Conservation (phyloP, 1,140 invertebrate species). For the Magallana ariakensis region DNA sequence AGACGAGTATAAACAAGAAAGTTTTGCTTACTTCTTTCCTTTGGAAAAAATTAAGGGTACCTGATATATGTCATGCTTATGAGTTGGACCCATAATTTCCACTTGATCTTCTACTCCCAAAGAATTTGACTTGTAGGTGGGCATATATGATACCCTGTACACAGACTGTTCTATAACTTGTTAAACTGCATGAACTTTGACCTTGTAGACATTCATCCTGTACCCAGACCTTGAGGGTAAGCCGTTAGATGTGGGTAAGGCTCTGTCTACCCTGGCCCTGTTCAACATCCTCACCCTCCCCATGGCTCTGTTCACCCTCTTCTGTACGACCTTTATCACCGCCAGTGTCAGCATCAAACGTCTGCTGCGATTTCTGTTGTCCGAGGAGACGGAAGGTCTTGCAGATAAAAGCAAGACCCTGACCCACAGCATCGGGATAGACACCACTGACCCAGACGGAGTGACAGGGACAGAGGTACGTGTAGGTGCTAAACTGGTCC, state of each 20-base stretch:
- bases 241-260: conserved; percentile 85
- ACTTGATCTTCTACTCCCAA: too few relatives aligned
- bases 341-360: conserved; percentile 83
- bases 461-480: not conserved
- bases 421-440: conserved; percentile 58
- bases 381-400: conserved; percentile 79
- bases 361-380: conserved; percentile 77
- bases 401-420: conserved; percentile 43
- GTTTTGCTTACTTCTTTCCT: too few relatives aligned
- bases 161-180: not conserved
- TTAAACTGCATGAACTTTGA: not conserved
- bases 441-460: conserved; percentile 54
- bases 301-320: conserved; percentile 97
- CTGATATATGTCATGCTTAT: too few relatives aligned
- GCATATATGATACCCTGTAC: too few relatives aligned
- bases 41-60: too few relatives aligned
- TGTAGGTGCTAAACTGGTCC: not conserved
- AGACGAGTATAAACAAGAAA: too few relatives aligned
- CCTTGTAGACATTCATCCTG: conserved; percentile 77
- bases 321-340: conserved; percentile 95
- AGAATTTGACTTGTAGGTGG: too few relatives aligned
- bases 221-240: conserved; percentile 77
- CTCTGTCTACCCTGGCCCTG: conserved; percentile 95
- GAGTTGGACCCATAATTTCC: too few relatives aligned
- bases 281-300: conserved; percentile 97